Base-by-base conservation (phyloP, 2,113 vertebrate genomes). In the Nothocercus nigrocapillus region DNA sequence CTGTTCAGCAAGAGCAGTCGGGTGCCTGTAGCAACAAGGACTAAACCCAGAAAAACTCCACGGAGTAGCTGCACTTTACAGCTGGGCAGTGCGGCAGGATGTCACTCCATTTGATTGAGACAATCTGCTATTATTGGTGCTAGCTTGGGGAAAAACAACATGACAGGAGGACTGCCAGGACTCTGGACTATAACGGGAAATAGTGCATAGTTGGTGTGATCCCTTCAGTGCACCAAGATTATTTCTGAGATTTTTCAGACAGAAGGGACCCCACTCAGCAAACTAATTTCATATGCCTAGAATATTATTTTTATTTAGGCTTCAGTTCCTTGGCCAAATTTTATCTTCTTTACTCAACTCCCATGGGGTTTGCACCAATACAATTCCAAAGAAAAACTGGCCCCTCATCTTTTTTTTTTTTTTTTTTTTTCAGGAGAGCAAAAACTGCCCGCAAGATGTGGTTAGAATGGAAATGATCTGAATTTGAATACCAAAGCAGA, bases 261-360 rank as follows among this genome's bases (percentile, higher is more conserved):
- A 36, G 47, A 15, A 8, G 32, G 16, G 47, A 82, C 16, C n/a
- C n/a, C 25, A 38, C 51, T 81, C 62, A 88, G 53, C 22, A 78
- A 81, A 66, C 34, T 1, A 5, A 84, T 78, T 88, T 72, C 62
- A 61, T 49, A 47, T 0, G 4, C 21, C 36, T 30, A 47, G 25
- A 75, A 42, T 56, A 47, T 68, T 94, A 45, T 70, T 82, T 82
- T 85, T 75, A 72, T 88, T 94, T 32, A 84, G 62, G 56, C 32
- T 91, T 90, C 64, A 81, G 79, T 45, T 90, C 30, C 32, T 69
- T 28, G 34, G 88, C 76, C 36, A 69, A 84, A 72, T 94, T 68
- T 90, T 75, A 81, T 69, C 76, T 82, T 68, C 76, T 47, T 90
- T 92, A 92, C 82, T 83, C 69, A 93, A 58, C 14, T 92, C 80